phyloP scores from a whole-genome alignment of 2,113 vertebrate genomes.

The Chascanopsetta lugubris region DNA sequence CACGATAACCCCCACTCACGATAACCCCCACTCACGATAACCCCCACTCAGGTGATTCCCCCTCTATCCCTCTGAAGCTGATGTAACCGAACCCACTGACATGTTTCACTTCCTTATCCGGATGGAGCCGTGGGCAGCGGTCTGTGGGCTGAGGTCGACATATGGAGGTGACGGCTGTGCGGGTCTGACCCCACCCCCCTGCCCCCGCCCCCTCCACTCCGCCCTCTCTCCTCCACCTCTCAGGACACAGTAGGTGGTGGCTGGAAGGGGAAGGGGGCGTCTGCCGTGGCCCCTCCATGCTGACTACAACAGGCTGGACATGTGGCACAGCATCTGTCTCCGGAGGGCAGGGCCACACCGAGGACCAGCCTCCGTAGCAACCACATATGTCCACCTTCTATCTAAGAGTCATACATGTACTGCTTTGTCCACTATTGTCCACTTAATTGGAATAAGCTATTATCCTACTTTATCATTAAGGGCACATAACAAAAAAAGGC shows the following conservation, averaged over 20 bases:
- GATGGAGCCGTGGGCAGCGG: conserved; percentile 19
- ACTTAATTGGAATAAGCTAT: too few relatives aligned
- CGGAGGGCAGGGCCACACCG: conserved; percentile 36
- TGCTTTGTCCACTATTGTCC: too few relatives aligned
- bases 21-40: too few relatives aligned
- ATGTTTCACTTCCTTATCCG: conserved; percentile 18
- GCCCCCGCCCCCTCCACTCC: conserved; percentile 12
- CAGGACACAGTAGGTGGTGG: conserved; percentile 60
- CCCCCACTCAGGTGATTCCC: background rate
- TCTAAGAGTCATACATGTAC: too few relatives aligned
- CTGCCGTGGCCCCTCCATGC: conserved; percentile 63
- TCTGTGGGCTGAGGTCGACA: conserved; percentile 46
- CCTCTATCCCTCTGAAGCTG: background rate
- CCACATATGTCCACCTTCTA: too few relatives aligned
- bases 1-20: too few relatives aligned
- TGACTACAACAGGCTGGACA: conserved; percentile 76
- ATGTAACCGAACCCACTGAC: background rate
- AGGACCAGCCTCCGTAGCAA: conserved; percentile 7
- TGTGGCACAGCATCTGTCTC: conserved; percentile 76
- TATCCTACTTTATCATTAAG: too few relatives aligned
- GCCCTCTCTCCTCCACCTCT: conserved; percentile 57
- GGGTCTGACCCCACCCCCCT: conserved; percentile 57
- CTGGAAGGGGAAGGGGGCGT: conserved; percentile 39
- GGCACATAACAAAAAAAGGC: too few relatives aligned
- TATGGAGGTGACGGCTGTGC: conserved; percentile 70